Conservation (phyloP, 2,797 vertebrate species). For the Enteromius treurensis region DNA sequence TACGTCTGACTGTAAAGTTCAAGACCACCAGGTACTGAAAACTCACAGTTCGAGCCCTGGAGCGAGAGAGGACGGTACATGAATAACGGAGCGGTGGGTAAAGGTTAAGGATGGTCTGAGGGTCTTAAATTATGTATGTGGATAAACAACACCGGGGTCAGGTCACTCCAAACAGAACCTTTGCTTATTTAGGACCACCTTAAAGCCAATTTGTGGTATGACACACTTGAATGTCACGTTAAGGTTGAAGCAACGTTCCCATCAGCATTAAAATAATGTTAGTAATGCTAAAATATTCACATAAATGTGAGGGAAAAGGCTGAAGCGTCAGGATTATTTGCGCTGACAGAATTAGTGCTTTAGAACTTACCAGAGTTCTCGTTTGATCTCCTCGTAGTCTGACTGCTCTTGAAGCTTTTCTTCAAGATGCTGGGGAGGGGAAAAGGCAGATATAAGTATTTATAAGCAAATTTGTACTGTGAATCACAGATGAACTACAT, state of each 20-base stretch:
- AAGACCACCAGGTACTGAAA: conserved; percentile 34
- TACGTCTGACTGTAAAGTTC: conserved; percentile 32
- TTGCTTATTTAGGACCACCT: neutral
- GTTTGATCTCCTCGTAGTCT: conserved; percentile 90
- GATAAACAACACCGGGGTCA: conserved; percentile 18
- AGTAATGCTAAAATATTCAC: conserved; percentile 33
- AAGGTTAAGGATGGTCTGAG: conserved; percentile 62
- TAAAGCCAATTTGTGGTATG: neutral
- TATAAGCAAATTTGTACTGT: neutral
- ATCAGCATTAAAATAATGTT: conserved; percentile 4
- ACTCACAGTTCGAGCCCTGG: neutral
- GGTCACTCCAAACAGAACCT: conserved; percentile 17
- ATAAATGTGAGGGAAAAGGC: neutral
- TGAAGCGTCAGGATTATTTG: conserved; percentile 16
- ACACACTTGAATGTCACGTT: conserved; percentile 18
- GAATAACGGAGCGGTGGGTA: conserved; percentile 26
- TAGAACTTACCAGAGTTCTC: conserved; percentile 83
- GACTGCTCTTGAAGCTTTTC: conserved; percentile 89
- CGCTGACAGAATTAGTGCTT: conserved; percentile 11
- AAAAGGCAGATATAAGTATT: conserved; percentile 19
- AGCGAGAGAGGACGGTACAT: neutral
- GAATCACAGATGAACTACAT: neutral
- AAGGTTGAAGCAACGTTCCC: conserved; percentile 1
- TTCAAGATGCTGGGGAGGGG: conserved; percentile 83
- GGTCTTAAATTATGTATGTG: conserved; percentile 7